phyloP scores from a whole-genome alignment of 2,888 invertebrate genomes.

The Ichneumon xanthorius region DNA sequence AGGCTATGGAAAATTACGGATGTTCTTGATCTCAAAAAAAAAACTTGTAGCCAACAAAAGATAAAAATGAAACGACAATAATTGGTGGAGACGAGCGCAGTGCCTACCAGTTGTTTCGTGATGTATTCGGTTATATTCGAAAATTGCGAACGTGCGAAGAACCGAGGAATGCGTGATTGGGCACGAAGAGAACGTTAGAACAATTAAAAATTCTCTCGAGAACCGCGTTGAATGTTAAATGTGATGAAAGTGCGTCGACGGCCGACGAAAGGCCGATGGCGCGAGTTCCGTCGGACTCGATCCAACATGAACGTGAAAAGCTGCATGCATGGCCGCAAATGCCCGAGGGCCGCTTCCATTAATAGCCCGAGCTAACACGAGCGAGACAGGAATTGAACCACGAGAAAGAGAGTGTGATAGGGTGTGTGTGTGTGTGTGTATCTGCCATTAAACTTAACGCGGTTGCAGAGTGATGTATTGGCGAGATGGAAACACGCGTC shows the following conservation, averaged over 20 bases:
- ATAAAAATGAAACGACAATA: slow-evolving; percentile 13
- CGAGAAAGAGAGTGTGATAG: slow-evolving; percentile 28
- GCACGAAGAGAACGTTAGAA: background rate
- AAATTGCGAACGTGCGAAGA: background rate
- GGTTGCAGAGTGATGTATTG: slow-evolving; percentile 61
- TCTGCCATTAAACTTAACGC: slow-evolving; percentile 65
- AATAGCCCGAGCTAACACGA: slow-evolving; percentile 56
- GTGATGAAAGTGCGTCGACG: slow-evolving; percentile 38
- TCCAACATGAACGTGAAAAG: slow-evolving; percentile 32
- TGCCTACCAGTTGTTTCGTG: background rate
- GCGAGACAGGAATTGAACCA: slow-evolving; percentile 54
- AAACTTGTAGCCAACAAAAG: background rate
- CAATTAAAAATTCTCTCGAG: slow-evolving; percentile 28
- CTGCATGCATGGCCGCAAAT: slow-evolving; percentile 25
- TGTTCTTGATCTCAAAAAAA: slow-evolving; percentile 30
- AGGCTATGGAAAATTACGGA: slow-evolving; percentile 19
- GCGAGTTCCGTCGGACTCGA: slow-evolving; percentile 61
- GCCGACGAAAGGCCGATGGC: slow-evolving; percentile 36
- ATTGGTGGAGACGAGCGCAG: background rate
- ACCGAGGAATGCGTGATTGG: slow-evolving; percentile 13
- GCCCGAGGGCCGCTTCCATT: slow-evolving; percentile 54
- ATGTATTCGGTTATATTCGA: background rate
- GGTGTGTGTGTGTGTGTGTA: slow-evolving; percentile 46
- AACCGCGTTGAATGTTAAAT: slow-evolving; percentile 21
- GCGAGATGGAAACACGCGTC: slow-evolving; percentile 42